Conservation (phyloP, 2,113 vertebrate genomes). For the Charina bottae region DNA sequence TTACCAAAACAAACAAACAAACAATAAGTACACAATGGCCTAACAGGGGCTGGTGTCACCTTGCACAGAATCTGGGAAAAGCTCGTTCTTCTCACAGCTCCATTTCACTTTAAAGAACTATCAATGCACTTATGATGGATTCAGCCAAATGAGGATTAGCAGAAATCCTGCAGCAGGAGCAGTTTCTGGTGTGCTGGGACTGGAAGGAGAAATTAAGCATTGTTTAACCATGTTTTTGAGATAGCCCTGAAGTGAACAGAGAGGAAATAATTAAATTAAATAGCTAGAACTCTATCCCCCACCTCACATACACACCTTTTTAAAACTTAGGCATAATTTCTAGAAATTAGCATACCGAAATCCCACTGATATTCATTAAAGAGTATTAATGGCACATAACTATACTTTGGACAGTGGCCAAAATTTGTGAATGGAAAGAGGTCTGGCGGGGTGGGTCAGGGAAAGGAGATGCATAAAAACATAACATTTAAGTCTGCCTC, state of each 20-base stretch:
- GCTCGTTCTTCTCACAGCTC: background rate
- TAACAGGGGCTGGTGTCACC: background rate
- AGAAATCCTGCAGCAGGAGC: background rate
- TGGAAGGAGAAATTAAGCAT: background rate
- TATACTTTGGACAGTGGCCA: slow-evolving; percentile 22
- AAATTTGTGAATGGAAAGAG: slow-evolving; percentile 8
- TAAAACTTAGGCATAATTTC: background rate
- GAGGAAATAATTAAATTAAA: background rate
- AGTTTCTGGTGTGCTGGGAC: background rate
- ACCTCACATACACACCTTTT: background rate
- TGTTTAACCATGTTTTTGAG: background rate
- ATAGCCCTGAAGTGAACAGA: background rate
- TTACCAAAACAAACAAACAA: background rate
- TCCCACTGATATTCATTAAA: background rate
- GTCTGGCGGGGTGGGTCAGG: background rate
- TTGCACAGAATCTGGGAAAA: background rate
- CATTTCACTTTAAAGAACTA: background rate
- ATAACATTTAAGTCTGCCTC: slow-evolving; percentile 19
- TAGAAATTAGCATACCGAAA: background rate
- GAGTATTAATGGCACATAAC: slow-evolving; percentile 5
- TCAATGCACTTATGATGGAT: background rate
- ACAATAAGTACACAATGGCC: background rate
- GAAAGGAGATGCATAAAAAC: background rate
- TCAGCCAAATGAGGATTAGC: background rate
- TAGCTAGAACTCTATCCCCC: background rate